Evolutionary conservation across 2,113 vertebrate genomes (phyloP).

Genomic region (Arvicanthis niloticus): DNA sequence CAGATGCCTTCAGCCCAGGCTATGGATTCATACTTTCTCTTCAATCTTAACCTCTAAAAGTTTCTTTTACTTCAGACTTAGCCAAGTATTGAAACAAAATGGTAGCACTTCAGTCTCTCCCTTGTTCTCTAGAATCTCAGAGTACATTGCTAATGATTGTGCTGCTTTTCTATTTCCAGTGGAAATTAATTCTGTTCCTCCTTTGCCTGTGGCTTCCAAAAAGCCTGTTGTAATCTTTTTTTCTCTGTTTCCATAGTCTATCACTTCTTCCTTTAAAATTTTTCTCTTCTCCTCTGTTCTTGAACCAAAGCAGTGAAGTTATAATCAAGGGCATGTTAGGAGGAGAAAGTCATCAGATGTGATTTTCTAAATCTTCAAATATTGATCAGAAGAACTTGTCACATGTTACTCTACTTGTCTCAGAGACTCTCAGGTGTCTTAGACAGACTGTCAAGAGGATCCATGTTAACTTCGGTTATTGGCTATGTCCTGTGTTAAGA

Average conservation of each 20-base stretch:
- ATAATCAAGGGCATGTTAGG: background rate
- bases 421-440: background rate
- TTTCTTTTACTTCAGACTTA: slow-evolving; percentile 12
- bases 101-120: background rate
- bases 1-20: background rate
- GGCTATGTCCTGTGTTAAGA: background rate
- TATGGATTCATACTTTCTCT: background rate
- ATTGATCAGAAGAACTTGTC: background rate
- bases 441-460: slow-evolving; percentile 24
- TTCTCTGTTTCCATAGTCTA: background rate
- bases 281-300: background rate
- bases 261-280: background rate
- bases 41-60: background rate
- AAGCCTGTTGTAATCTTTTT: background rate
- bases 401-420: background rate
- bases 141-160: background rate
- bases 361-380: background rate
- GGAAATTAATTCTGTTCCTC: background rate
- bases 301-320: background rate
- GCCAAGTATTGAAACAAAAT: background rate
- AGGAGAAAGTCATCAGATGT: background rate
- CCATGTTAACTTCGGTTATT: background rate
- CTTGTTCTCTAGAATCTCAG: background rate
- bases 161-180: background rate
- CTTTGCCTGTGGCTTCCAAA: background rate